Evolutionary conservation across 2,888 invertebrate species (phyloP), one percentile per base, ranked within the genome.

Genomic region (Taenaris catops): DNA sequence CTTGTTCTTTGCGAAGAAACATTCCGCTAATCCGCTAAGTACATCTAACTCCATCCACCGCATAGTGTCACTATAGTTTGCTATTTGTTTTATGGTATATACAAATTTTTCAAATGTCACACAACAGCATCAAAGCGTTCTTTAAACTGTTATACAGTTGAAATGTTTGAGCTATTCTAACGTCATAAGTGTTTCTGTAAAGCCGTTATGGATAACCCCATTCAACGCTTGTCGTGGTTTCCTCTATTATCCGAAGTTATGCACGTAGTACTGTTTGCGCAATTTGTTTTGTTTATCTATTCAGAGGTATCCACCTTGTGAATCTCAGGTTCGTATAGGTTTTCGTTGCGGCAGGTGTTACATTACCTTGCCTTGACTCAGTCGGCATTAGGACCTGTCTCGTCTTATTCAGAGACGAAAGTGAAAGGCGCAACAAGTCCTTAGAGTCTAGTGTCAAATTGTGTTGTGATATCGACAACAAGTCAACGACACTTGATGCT

Each of bases 211-310:
- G 59, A 61, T 63, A 70, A 63, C 60, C 63, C 69, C 68, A 67
- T 62, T 66, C 64, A 57, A 59, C 59, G 53, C 63, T 67, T 44
- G 51, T 51, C 48, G 50, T 53, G 69, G 68, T 66, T 70, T 60
- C 71, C 65, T 66, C 62, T 52, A 78, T 76, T 70, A 65, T 65
- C 48, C 37, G 46, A 51, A 63, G 54, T 56, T 63, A 63, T 71
- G 67, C 64, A 62, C 66, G 56, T 62, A 61, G 60, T 53, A 57
- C 62, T 51, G 59, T 63, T 58, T 46, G 63, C 67, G 68, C 72
- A 75, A 80, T 72, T n/a, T 72, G 69, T 65, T n/a, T 63, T 60
- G 55, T 67, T 71, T 68, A 63, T 70, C 58, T 66, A 59, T 62
- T 54, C 51, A 58, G 62, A 64, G 56, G 61, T 66, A 63, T 53